Evolutionary conservation across 2,888 invertebrate species (phyloP).

Genomic region (Ceratothoa steindachneri): DNA sequence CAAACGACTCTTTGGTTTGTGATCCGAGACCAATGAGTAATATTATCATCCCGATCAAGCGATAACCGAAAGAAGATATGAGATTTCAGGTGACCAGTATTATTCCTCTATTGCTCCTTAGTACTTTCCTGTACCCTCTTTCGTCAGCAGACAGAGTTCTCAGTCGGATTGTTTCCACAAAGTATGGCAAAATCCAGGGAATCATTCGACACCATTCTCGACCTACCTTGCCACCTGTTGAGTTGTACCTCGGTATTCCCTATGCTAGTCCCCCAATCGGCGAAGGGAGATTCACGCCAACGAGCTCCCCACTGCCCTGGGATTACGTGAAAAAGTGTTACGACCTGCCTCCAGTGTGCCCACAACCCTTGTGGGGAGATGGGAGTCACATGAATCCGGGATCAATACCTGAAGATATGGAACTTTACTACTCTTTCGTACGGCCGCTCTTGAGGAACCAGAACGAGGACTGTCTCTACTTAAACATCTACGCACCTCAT

Average conservation of each 20-base stretch:
- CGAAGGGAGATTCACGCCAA: slow-evolving; percentile 54
- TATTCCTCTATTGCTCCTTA: background rate
- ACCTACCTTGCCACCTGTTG: slow-evolving; percentile 67
- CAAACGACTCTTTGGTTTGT: no score
- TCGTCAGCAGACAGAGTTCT: slow-evolving; percentile 72
- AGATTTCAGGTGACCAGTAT: background rate
- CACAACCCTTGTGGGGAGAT: slow-evolving; percentile 51
- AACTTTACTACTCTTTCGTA: slow-evolving; percentile 50
- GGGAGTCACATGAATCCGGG: slow-evolving; percentile 5
- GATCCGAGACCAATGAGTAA: background rate
- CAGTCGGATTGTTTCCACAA: slow-evolving; percentile 76
- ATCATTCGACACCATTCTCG: slow-evolving; percentile 54
- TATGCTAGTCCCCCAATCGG: slow-evolving; percentile 89
- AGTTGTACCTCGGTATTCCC: slow-evolving; percentile 87
- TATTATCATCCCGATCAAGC: background rate
- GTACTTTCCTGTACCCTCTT: slow-evolving; percentile 57
- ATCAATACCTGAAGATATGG: slow-evolving; percentile 50
- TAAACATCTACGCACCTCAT: slow-evolving; percentile 48
- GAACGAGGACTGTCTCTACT: slow-evolving; percentile 48
- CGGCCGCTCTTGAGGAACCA: slow-evolving; percentile 54
- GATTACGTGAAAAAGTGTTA: slow-evolving; percentile 50
- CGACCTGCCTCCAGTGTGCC: slow-evolving; percentile 53
- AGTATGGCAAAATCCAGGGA: slow-evolving; percentile 83
- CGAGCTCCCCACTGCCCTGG: slow-evolving; percentile 55
- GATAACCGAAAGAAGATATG: background rate